Percentiles rank a stretch among this genome's conserved stretches.
Conservation (phyloP, 2,888 invertebrate species). For the Marronus borbonicus region DNA sequence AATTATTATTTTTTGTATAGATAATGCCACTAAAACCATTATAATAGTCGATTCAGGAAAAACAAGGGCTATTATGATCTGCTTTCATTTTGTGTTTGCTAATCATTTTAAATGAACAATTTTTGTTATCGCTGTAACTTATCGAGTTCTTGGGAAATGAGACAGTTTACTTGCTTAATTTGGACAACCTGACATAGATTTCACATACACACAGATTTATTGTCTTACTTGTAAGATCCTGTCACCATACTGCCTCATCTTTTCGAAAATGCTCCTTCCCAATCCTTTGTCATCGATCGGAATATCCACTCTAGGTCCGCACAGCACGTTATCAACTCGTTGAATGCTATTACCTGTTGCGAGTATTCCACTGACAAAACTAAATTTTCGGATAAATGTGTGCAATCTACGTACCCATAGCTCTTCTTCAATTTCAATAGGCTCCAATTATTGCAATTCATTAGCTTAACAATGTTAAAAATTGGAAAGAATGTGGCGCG, state of each 20-base stretch:
- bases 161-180: no score
- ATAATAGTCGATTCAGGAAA: no score
- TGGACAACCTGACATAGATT: no score
- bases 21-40: no score
- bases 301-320: constrained; percentile 23
- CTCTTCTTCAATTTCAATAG: not conserved
- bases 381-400: not conserved
- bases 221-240: constrained; percentile 31
- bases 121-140: no score
- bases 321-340: constrained; percentile 17
- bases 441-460: constrained; percentile 5
- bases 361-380: constrained; percentile 10
- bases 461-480: constrained; percentile 6
- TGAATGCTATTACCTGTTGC: constrained; percentile 18
- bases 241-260: constrained; percentile 14
- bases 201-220: no score
- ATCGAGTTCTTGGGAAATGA: no score
- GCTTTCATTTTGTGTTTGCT: no score
- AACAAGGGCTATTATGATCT: no score
- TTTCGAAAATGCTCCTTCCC: constrained; percentile 30
- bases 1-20: no score
- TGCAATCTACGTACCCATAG: constrained; percentile 20
- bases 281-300: constrained; percentile 22
- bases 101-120: no score
- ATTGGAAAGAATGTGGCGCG: not conserved